These are phyloP conservation scores for Miltochrista miniata DNA, from an alignment of 2,888 invertebrate species.

Conservation along the genomic window DNA sequence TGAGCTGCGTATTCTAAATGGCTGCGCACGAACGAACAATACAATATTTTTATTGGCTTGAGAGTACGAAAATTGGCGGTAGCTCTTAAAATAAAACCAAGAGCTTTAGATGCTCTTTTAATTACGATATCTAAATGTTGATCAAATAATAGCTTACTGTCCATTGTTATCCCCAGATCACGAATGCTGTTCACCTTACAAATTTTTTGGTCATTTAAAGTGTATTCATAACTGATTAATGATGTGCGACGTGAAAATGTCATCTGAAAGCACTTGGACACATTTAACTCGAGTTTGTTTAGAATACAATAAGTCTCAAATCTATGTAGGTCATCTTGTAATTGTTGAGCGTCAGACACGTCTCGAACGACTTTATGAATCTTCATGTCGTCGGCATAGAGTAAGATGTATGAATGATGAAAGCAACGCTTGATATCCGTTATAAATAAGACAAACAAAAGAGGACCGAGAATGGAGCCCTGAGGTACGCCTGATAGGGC, in stretches of 20 bases:
- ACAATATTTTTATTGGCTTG: not conserved
- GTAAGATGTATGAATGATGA: not conserved
- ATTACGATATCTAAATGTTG: not conserved
- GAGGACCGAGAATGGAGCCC: not conserved
- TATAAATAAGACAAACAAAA: not conserved
- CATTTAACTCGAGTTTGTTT: not conserved
- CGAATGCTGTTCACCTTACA: not conserved
- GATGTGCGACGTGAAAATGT: not conserved
- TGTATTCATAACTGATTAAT: not conserved
- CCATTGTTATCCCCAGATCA: not conserved
- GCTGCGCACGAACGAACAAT: not conserved
- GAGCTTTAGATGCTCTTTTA: not conserved
- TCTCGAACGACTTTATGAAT: not conserved
- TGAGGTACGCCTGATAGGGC: not conserved
- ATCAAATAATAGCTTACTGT: not conserved
- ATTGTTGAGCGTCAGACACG: not conserved
- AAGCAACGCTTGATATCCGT: not conserved
- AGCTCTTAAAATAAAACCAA: not conserved
- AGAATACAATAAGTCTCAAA: not conserved
- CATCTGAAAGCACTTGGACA: not conserved
- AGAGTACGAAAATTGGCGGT: not conserved
- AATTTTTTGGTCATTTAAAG: not conserved
- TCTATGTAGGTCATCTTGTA: not conserved
- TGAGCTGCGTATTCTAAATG: not conserved
- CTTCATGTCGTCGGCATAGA: not conserved